Conservation (phyloP, 2,888 invertebrate species). For the Acleris cristana region DNA sequence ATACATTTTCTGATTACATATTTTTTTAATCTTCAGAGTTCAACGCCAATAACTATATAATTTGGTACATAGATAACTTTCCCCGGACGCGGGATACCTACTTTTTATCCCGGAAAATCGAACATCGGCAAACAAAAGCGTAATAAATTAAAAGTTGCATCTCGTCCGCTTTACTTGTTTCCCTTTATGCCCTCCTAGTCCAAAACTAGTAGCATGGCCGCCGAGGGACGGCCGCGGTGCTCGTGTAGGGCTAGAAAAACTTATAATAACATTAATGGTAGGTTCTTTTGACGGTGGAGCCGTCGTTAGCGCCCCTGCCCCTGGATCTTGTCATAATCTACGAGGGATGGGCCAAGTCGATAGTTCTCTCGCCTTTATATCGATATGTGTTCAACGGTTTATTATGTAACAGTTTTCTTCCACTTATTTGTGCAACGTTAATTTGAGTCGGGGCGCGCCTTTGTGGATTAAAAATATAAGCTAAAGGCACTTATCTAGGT, state of each 20-base stretch:
- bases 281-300: constrained; percentile 81
- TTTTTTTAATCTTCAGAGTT: too few relatives aligned
- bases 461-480: too few relatives aligned
- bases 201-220: constrained; percentile 28
- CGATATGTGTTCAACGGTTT: too few relatives aligned
- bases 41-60: too few relatives aligned
- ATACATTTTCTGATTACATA: too few relatives aligned
- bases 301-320: constrained; percentile 81
- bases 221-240: constrained; percentile 40
- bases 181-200: constrained; percentile 7
- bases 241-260: constrained; percentile 71
- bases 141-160: neutral
- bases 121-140: neutral
- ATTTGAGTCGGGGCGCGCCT: too few relatives aligned
- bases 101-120: too few relatives aligned
- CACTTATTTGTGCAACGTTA: too few relatives aligned
- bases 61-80: too few relatives aligned
- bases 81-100: too few relatives aligned
- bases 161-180: neutral
- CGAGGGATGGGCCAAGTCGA: constrained; percentile 57
- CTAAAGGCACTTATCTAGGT: too few relatives aligned
- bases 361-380: constrained; percentile 31
- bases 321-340: constrained; percentile 83
- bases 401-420: too few relatives aligned
- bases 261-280: constrained; percentile 83